Base-by-base conservation (phyloP, 2,113 vertebrate genomes). In the Hemichromis elongatus region DNA sequence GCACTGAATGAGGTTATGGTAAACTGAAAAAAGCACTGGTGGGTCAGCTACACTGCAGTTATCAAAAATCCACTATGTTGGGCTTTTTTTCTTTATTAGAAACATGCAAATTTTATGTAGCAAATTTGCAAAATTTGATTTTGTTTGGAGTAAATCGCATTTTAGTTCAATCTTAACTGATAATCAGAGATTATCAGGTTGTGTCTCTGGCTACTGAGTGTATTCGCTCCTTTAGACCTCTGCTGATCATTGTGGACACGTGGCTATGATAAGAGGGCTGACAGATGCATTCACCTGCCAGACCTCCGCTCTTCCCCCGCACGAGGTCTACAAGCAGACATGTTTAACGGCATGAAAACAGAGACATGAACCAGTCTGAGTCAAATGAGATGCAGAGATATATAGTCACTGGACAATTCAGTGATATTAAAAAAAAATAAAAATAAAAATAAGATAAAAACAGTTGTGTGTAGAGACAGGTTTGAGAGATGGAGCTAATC, bases 251-350 rank as follows among this genome's bases (percentile, higher is more conserved):
- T 4, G 9, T 70, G 11, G 14, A 80, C 21, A 57, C 28, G 59
- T 26, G 54, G 28, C 10, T 35, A 50, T 9, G 55, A 37, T 33
- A 28, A 28, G 50, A 75, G 40, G 50, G 80, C 26, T 81, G 61
- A 53, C 55, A 30, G 82, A 55, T 59, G 10, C 70, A 3, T 30
- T 70, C 63, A 70, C 53, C 56, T 4, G 73, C 85, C 81, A 80
- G 68, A 40, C 37, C 56, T 12, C 70, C 30, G 9, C 37, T 13
- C 37, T 16, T 37, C 21, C 66, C 40, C 66, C 40, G 9, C 7
- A 47, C 16, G 59, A 85, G 85, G 83, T 87, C 86, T 59, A 75
- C 78, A 87, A 84, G 83, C 86, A 82, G 88, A 88, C 70, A 91
- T 52, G 70, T 75, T 91, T 81, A 86, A 87, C 81, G 55, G 77